phyloP scores from a whole-genome alignment of 1,140 invertebrate genomes.

The Bombus affinis region DNA sequence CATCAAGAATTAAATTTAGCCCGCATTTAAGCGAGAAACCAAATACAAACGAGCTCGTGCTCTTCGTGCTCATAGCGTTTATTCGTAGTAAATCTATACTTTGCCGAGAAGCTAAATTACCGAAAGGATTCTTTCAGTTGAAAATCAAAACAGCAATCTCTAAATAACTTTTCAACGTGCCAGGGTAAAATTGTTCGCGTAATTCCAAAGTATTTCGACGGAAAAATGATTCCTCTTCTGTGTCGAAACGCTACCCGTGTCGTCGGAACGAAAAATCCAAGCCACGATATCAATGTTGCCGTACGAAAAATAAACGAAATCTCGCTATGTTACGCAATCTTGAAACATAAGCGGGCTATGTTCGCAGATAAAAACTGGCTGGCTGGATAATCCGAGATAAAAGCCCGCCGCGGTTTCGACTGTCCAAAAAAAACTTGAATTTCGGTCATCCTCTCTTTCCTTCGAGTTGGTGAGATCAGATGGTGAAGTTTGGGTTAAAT shows the following conservation, averaged over 20 bases:
- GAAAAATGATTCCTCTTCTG: not conserved
- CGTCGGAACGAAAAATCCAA: no score
- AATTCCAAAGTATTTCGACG: not conserved
- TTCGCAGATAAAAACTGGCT: not conserved
- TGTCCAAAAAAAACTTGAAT: not conserved
- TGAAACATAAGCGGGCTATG: not conserved
- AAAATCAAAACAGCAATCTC: not conserved
- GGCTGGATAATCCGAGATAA: slow-evolving; percentile 27
- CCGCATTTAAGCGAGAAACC: not conserved
- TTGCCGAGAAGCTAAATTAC: not conserved
- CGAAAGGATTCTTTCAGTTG: not conserved
- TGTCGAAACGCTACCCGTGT: not conserved
- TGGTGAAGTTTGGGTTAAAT: slow-evolving; percentile 11
- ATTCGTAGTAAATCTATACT: not conserved
- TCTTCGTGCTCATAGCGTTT: not conserved
- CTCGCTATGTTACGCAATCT: slow-evolving; percentile 9
- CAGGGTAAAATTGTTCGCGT: not conserved
- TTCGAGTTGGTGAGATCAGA: slow-evolving; percentile 1
- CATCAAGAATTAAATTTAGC: slow-evolving; percentile 4
- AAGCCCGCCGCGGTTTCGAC: not conserved
- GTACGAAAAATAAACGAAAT: not conserved
- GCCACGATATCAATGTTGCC: not conserved
- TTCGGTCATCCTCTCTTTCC: not conserved
- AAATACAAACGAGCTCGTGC: not conserved
- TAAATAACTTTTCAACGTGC: no score